Evolutionary conservation across 2,113 vertebrate genomes (phyloP), one percentile per base, ranked within the genome.

Genomic region (Bufo gargarizans): DNA sequence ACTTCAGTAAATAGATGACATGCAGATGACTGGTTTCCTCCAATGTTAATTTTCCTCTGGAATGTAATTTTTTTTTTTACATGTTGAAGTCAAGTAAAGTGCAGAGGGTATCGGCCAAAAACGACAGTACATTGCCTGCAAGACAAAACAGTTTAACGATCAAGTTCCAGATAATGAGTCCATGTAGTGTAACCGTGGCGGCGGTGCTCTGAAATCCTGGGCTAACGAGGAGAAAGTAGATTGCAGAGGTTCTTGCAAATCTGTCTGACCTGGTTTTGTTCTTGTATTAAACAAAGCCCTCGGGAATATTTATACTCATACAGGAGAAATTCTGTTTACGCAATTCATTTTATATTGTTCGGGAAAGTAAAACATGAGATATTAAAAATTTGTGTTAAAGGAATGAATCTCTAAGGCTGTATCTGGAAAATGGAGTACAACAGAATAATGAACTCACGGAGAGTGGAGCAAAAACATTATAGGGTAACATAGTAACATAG

Each of bases 241-340:
- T 49, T 53, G 80, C 43, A 6, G 43, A 82, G 58, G 22, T 13
- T 22, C 81, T 67, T 16, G 81, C 69, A 83, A 83, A 67, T 67
- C 45, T 47, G n/a, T 84, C 82, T 84, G 78, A 81, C 78, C 78
- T 81, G 63, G 45, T 71, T 84, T 53, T n/a, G 22, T 84, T 84
- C 19, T 81, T 50, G 47, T 49, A 84, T 69, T 49, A 71, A 84
- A 84, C 33, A 17, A 69, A 16, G 47, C 49, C 63, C 63, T 20
- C 43, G 47, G 47, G 47, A 84, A 84, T 84, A 83, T 83, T 83
- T 69, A 83, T 6, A 53, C 45, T 84, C 19, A 7, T 71, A 67
- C 59, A 47, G 12, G 65, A 84, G 82, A 71, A 55, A 20, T 81
- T 59, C 55, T 81, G 55, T 81, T 81, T 81, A 81, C 58, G 78